These are phyloP conservation scores for Noctua fimbriata DNA, from an alignment of 2,888 invertebrate genomes.

Conservation along the genomic window DNA sequence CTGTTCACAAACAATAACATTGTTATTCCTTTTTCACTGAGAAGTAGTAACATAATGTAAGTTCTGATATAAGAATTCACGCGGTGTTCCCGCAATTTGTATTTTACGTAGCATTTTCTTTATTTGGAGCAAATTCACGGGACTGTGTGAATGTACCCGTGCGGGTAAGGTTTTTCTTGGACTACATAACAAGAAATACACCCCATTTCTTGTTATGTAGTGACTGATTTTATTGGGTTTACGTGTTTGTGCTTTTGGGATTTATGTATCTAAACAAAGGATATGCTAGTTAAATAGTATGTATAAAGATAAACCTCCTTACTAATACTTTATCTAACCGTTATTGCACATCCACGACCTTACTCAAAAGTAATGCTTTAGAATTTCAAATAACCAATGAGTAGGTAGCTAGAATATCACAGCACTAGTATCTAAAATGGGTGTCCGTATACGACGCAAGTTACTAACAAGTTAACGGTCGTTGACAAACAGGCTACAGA, in stretches of 20 bases:
- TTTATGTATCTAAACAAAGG: neutral
- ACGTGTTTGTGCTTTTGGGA: neutral
- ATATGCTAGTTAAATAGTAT: neutral
- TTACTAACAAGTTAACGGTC: neutral
- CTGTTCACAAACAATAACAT: neutral
- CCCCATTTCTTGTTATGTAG: neutral
- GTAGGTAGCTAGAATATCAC: neutral
- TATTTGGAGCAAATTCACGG: neutral
- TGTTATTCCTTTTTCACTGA: conserved; percentile 8
- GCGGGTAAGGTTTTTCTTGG: neutral
- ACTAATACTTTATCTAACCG: neutral
- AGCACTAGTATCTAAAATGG: neutral
- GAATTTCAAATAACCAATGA: neutral
- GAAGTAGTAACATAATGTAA: neutral
- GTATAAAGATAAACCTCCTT: neutral
- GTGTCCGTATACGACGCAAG: neutral
- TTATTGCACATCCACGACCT: neutral
- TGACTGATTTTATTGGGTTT: conserved; percentile 16
- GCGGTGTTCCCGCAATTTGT: conserved; percentile 8
- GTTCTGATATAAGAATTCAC: conserved; percentile 35
- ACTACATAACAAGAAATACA: too few relatives aligned
- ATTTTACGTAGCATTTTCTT: neutral
- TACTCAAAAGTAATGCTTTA: neutral
- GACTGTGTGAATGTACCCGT: neutral
- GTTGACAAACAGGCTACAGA: neutral